These are phyloP conservation scores for Aporrectodea caliginosa DNA, from an alignment of 1,140 invertebrate genomes.

Conservation along the genomic window DNA sequence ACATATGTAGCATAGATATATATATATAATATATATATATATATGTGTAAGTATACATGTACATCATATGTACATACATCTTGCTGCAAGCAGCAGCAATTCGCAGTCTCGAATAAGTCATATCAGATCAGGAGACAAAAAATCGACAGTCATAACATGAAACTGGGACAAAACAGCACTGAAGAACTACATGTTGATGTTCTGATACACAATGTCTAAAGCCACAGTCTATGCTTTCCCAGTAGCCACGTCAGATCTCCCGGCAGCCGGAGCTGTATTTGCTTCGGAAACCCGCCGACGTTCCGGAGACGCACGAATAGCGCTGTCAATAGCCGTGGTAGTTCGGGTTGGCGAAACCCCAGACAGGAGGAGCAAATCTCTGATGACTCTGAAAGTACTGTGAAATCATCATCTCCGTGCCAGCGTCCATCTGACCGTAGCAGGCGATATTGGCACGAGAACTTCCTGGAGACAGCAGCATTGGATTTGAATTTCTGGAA, in stretches of 20 bases:
- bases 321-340: conserved; percentile 13
- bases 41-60: no score
- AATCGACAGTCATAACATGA: no score
- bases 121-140: no score
- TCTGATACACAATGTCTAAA: no score
- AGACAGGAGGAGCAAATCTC: conserved; percentile 18
- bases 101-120: no score
- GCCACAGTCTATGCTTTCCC: not conserved
- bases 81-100: no score
- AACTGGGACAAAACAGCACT: no score
- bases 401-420: conserved; percentile 21
- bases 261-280: no score
- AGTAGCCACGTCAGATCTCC: not conserved
- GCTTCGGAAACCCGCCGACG: not conserved
- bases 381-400: conserved; percentile 26
- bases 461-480: not conserved
- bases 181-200: no score
- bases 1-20: no score
- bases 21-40: no score
- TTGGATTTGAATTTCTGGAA: not conserved
- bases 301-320: not conserved
- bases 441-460: not conserved
- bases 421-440: not conserved
- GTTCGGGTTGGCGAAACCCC: conserved; percentile 26
- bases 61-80: no score